These are phyloP conservation scores for Dermochelys coriacea DNA, from an alignment of 2,797 vertebrate genomes.

Conservation along the genomic window DNA sequence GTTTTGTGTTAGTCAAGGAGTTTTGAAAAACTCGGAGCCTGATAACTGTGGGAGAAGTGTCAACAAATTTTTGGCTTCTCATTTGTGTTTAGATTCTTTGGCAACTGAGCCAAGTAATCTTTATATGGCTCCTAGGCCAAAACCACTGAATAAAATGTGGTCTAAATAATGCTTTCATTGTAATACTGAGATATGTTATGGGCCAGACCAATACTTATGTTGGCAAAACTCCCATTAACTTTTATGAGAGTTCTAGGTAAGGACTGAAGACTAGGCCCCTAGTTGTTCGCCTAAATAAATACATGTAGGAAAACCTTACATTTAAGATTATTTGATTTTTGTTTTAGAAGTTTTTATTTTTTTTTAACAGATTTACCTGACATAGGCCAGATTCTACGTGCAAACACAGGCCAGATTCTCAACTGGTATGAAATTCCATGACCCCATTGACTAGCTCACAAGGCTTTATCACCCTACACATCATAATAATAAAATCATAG, in stretches of 20 bases:
- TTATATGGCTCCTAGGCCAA: conserved; percentile 3
- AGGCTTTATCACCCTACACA: neutral
- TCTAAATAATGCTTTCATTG: neutral
- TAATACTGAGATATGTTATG: neutral
- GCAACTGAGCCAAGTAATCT: conserved; percentile 13
- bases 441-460: neutral
- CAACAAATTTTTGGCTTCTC: conserved; percentile 50
- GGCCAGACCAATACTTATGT: neutral
- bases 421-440: neutral
- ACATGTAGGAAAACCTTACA: neutral
- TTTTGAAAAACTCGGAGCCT: conserved; percentile 50
- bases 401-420: neutral
- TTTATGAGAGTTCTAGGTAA: neutral
- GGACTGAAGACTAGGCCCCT: neutral
- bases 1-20: neutral
- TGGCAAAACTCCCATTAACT: neutral
- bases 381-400: neutral
- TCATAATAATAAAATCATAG: too few species aligned
- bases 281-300: neutral
- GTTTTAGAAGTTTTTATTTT: neutral
- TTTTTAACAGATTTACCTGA: neutral
- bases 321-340: neutral
- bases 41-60: conserved; percentile 37
- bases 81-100: neutral
- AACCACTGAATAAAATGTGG: neutral